A percentile compares a stretch with the other conserved stretches of the same genome.
These are phyloP conservation scores for Ia io DNA, from an alignment of 2,113 vertebrate genomes.

Conservation along the genomic window DNA sequence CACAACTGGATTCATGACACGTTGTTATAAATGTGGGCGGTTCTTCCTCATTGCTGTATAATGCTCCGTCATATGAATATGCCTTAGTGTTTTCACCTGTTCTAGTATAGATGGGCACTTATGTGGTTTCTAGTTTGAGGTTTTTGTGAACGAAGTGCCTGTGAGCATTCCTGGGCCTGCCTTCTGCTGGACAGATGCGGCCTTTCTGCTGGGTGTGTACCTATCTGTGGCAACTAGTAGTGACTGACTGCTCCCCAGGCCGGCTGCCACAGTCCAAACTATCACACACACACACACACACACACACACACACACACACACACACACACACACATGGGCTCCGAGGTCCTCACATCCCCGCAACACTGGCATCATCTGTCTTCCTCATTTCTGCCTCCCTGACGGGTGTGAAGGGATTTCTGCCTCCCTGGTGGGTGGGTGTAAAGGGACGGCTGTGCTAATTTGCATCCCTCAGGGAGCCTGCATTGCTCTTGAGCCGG, in stretches of 20 bases:
- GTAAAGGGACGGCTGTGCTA: background rate
- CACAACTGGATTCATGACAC: background rate
- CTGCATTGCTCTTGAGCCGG: background rate
- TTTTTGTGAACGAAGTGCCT: background rate
- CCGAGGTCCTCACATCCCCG: background rate
- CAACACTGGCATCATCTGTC: fast-evolving
- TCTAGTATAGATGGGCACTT: background rate
- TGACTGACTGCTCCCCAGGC: background rate
- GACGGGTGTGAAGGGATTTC: no score
- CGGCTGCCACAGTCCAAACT: no score
- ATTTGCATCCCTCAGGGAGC: background rate
- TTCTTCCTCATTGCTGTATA: background rate
- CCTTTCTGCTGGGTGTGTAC: background rate
- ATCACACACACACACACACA: background rate
- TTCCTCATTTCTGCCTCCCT: background rate
- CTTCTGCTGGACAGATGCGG: background rate
- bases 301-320: background rate
- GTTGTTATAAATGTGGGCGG: background rate
- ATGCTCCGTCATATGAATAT: background rate
- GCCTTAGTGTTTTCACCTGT: background rate
- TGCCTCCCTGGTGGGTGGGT: background rate
- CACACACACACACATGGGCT: background rate
- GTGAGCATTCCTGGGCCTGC: background rate
- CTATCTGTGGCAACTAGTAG: background rate
- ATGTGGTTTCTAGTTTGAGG: background rate